Evolutionary conservation across 37 sponge, comb jelly and placozoan species (phyloP).

Genomic region (Halichondria panicea): DNA sequence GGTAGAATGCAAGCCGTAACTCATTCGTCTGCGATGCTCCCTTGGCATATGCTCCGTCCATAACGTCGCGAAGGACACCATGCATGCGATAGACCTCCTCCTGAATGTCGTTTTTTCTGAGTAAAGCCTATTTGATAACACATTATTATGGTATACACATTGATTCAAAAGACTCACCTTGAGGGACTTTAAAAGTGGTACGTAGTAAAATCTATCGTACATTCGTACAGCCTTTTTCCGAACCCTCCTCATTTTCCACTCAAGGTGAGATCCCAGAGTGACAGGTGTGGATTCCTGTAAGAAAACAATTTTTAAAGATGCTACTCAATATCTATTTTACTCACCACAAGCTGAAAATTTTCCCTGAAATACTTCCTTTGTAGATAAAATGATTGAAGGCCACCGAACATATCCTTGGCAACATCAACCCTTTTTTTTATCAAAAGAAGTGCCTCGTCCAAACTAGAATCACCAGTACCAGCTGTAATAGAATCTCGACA

Average conservation of each 20-base stretch:
- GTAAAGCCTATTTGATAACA: not conserved
- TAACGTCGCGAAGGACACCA: not conserved
- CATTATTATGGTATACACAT: not conserved
- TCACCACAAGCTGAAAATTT: too few species aligned
- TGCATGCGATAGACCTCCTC: not conserved
- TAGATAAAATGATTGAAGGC: too few species aligned
- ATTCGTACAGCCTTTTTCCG: not conserved
- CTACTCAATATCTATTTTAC: too few species aligned
- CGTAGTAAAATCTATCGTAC: not conserved
- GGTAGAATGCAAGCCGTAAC: not conserved
- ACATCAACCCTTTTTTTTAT: too few species aligned
- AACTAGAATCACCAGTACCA: too few species aligned
- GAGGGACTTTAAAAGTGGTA: not conserved
- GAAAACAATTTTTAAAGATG: too few species aligned
- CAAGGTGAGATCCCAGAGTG: not conserved
- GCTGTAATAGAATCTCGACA: too few species aligned
- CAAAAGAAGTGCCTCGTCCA: too few species aligned
- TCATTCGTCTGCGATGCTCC: not conserved
- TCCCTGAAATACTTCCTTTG: too few species aligned
- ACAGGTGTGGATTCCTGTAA: not conserved
- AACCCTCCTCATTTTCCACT: not conserved
- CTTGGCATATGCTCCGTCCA: not conserved
- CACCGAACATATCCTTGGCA: too few species aligned
- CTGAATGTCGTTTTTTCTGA: not conserved
- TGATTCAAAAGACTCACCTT: not conserved